Evolutionary conservation across 2,888 invertebrate genomes (phyloP), one percentile per base, ranked within the genome.

Genomic region (Pammene aurita): DNA sequence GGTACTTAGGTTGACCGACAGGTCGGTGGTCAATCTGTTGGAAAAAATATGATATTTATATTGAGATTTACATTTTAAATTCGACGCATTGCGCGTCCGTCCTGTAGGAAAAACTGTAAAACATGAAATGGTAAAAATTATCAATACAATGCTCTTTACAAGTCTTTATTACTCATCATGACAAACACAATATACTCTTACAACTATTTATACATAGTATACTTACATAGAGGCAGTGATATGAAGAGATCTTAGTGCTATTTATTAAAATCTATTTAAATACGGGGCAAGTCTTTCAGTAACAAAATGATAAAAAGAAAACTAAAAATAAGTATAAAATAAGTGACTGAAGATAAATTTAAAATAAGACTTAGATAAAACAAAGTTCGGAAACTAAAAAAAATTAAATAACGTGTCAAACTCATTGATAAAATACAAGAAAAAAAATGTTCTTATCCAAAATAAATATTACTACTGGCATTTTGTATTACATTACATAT

Each of bases 401-500:
- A 11, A 13, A 41, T 0, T 11, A 38, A 57, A 26, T 13, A 14
- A 1, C 5, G 42, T 42, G 10, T 42, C 1, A 42, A 42, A 42
- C 10, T 42, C 10, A 38, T 10, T 11, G 10, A 4, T 42, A 7
- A 42, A 1, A 26, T 26, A 4, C n/a, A 26, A 26, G 4, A 26
- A 4, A 42, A 42, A 42, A 10, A 11, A 2, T 34, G 14, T 55
- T 64, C 41, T 46, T 50, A 38, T 42, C 5, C 38, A 18, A 50
- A 52, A 60, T 73, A 74, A 76, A 64, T 67, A 70, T 62, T 74
- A 82, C 76, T 80, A 81, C 80, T 82, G 81, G 81, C 77, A 72
- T 77, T 71, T 62, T 64, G 11, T 57, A 41, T 34, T 41, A 16
- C 7, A 54, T 54, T 18, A 54, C 9, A 34, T 35, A 2, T 48